These are phyloP conservation scores for Papilio helenus DNA, from an alignment of 1,140 invertebrate species.

Conservation along the genomic window DNA sequence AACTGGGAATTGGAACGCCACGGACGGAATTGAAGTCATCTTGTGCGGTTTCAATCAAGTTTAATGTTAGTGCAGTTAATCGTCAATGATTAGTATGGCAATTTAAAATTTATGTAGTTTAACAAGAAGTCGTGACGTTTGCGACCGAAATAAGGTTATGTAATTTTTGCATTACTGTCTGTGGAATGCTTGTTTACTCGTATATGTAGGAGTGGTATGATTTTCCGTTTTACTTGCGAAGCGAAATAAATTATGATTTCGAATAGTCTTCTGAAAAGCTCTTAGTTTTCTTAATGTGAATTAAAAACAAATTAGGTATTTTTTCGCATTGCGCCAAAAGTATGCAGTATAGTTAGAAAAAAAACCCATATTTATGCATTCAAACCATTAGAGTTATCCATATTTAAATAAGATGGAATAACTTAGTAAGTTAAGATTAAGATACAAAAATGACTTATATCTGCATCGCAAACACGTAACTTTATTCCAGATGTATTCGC, in stretches of 20 bases:
- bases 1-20: slow-evolving; percentile 11
- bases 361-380: background rate
- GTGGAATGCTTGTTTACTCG: background rate
- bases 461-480: background rate
- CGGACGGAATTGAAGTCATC: background rate
- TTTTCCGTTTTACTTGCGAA: background rate
- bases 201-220: background rate
- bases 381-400: background rate
- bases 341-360: background rate
- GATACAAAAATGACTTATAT: background rate
- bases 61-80: slow-evolving; percentile 14
- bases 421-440: background rate
- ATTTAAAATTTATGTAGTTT: background rate
- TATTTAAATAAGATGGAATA: background rate
- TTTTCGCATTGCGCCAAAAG: background rate
- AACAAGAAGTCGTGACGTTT: slow-evolving; percentile 3
- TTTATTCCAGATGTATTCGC: background rate
- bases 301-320: background rate
- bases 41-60: slow-evolving; percentile 26
- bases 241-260: background rate
- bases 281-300: background rate
- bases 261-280: background rate
- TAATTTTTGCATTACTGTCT: background rate
- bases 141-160: background rate
- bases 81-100: background rate